These are phyloP conservation scores for Mythimna loreyi DNA, from an alignment of 2,888 invertebrate genomes.

Conservation along the genomic window DNA sequence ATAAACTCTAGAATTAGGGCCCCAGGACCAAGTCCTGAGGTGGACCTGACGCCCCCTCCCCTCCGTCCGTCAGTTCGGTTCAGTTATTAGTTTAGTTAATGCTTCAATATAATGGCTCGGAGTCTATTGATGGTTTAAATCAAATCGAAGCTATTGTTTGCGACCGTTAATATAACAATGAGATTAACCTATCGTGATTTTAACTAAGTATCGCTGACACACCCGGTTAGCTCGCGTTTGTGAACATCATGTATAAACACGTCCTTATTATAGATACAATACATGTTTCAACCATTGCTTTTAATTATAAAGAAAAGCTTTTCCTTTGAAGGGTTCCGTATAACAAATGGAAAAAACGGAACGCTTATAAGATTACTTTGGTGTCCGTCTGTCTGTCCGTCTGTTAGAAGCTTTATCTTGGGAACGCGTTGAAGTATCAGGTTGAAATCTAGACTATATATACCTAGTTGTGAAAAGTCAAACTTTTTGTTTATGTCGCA, in stretches of 20 bases:
- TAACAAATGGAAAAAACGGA: no score
- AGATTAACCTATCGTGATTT: constrained; percentile 64
- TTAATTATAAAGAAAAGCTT: neutral
- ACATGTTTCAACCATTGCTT: constrained; percentile 24
- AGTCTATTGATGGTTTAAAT: constrained; percentile 74
- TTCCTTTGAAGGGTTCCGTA: no score
- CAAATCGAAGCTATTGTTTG: constrained; percentile 75
- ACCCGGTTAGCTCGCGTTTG: constrained; percentile 22
- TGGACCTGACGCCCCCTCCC: neutral
- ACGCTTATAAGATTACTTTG: no score
- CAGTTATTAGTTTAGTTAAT: constrained; percentile 73
- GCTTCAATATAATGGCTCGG: constrained; percentile 68
- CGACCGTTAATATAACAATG: constrained; percentile 65
- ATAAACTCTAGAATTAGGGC: neutral
- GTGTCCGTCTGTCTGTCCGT: no score
- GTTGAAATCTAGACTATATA: no score
- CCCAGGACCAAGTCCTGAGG: neutral
- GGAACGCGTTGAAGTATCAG: no score
- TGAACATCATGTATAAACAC: constrained; percentile 31
- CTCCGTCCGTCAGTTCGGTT: neutral
- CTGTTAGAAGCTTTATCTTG: no score
- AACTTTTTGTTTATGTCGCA: no score
- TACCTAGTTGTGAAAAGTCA: no score
- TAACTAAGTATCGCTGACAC: constrained; percentile 46
- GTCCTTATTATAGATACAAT: constrained; percentile 3